phyloP scores from a whole-genome alignment of 2,888 invertebrate genomes.

The Polia nebulosa region DNA sequence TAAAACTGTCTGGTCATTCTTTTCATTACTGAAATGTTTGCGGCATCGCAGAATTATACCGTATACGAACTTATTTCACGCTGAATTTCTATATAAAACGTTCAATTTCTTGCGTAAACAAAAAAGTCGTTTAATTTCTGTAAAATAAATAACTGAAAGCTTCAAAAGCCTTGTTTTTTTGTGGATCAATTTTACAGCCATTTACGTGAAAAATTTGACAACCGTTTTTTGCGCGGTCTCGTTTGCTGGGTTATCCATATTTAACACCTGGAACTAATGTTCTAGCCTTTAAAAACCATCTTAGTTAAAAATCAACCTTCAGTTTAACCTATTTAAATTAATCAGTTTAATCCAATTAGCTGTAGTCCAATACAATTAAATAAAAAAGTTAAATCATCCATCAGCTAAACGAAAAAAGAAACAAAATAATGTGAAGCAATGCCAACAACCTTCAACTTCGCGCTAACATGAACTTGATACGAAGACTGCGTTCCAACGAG shows the following conservation, averaged over 20 bases:
- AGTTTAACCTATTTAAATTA: not conserved
- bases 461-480: constrained; percentile 55
- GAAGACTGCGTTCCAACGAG: constrained; percentile 29
- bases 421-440: constrained; percentile 26
- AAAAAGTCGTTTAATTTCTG: not conserved
- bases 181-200: not conserved
- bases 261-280: too few species aligned
- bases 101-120: not conserved
- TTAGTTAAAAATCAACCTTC: not conserved
- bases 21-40: constrained; percentile 45
- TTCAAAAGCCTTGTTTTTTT: not conserved
- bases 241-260: not conserved
- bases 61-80: constrained; percentile 30
- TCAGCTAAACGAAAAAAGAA: not conserved
- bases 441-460: constrained; percentile 59
- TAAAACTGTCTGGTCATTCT: constrained; percentile 23
- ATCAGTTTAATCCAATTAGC: not conserved
- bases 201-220: not conserved
- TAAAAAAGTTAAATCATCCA: not conserved
- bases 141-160: not conserved
- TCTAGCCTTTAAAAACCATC: too few species aligned
- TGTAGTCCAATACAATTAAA: not conserved
- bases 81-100: constrained; percentile 11
- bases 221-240: not conserved
- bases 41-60: too few species aligned